Conservation (phyloP, 2,113 vertebrate species). For the Caloenas nicobarica region DNA sequence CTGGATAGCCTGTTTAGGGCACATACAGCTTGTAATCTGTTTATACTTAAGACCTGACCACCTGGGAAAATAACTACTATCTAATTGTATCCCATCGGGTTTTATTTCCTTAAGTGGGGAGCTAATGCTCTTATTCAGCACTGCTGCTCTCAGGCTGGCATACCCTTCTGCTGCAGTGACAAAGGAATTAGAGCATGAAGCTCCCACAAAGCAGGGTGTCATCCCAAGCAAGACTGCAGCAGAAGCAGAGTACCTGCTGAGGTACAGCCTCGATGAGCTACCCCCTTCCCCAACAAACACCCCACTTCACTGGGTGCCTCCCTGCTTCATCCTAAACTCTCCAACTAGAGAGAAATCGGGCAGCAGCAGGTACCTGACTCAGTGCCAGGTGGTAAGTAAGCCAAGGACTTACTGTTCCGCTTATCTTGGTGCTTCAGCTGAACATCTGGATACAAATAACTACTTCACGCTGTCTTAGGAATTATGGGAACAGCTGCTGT, state of each 20-base stretch:
- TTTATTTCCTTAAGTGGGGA: not conserved
- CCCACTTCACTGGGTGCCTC: not conserved
- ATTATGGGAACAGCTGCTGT: not conserved
- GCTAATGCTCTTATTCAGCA: not conserved
- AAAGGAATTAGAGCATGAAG: not conserved
- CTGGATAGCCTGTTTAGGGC: constrained; percentile 81
- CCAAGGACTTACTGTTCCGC: not conserved
- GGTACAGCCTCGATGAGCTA: not conserved
- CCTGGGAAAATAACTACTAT: not conserved
- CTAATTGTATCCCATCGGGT: not conserved
- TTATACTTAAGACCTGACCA: not conserved
- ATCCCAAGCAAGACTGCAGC: not conserved
- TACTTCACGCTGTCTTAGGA: not conserved
- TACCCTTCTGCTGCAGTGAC: not conserved
- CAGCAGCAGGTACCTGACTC: not conserved
- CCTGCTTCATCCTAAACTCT: not conserved
- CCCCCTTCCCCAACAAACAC: not conserved
- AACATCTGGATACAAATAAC: constrained; percentile 36
- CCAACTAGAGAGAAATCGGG: not conserved
- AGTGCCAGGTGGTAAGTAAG: constrained; percentile 8
- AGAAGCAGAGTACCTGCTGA: not conserved
- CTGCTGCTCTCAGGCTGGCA: not conserved
- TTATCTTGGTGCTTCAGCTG: not conserved
- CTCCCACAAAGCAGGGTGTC: not conserved
- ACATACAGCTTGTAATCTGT: not conserved